Conservation (phyloP, 1,140 invertebrate species). For the Ostrea denselamellosa region DNA sequence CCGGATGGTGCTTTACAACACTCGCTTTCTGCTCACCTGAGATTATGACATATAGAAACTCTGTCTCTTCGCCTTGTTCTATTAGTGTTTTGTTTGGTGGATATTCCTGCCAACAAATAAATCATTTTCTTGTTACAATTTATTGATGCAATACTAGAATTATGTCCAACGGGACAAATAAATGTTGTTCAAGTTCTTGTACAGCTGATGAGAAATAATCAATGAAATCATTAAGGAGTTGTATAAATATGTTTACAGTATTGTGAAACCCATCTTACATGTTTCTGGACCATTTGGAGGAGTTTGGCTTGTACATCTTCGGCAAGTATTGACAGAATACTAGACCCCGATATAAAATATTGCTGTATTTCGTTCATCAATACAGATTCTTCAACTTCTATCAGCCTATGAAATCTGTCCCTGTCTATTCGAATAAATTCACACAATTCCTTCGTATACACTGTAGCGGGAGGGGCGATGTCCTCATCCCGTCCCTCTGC, state of each 20-base stretch:
- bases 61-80: constrained; percentile 61
- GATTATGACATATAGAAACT: constrained; percentile 66
- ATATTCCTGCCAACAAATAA: constrained; percentile 61
- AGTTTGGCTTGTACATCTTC: constrained; percentile 61
- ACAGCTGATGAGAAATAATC: too few species aligned
- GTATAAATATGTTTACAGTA: not conserved
- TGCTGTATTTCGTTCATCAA: constrained; percentile 47
- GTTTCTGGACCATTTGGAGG: constrained; percentile 57
- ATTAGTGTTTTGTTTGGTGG: constrained; percentile 67
- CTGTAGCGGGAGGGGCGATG: constrained; percentile 69
- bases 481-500: constrained; percentile 69
- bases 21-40: constrained; percentile 58
- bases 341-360: constrained; percentile 48
- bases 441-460: constrained; percentile 66
- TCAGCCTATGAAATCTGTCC: constrained; percentile 63
- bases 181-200: too few species aligned
- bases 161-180: too few species aligned
- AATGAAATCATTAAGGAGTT: too few species aligned
- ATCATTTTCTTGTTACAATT: too few species aligned
- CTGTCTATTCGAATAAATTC: constrained; percentile 71
- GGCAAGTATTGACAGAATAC: constrained; percentile 54
- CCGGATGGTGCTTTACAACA: not conserved
- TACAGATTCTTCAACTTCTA: constrained; percentile 45
- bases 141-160: too few species aligned
- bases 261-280: constrained; percentile 35